Conservation (phyloP, 2,888 invertebrate genomes). For the Pterobdella sp. region DNA sequence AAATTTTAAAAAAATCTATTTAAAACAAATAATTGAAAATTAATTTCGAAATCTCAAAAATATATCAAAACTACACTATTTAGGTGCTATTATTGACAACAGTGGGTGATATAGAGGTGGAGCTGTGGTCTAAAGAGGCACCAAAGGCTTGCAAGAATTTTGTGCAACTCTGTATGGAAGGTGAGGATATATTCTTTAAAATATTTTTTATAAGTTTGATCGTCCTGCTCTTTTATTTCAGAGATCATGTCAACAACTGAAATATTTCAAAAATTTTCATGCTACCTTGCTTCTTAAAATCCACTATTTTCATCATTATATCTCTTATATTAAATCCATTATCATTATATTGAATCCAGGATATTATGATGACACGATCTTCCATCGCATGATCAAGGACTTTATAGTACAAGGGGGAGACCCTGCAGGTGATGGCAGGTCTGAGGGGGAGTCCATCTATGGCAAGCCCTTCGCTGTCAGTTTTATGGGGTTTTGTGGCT, state of each 20-base stretch:
- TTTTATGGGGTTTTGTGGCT: neutral
- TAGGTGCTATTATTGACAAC: slow-evolving; percentile 83
- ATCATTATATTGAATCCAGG: slow-evolving; percentile 43
- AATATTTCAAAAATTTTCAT: neutral
- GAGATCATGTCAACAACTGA: neutral
- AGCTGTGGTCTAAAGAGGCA: slow-evolving; percentile 91
- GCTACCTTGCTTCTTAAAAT: neutral
- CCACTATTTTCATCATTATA: no score
- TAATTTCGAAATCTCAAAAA: no score
- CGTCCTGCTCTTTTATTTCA: no score
- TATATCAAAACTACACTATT: no score
- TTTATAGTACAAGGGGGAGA: slow-evolving; percentile 97
- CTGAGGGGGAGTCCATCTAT: slow-evolving; percentile 84
- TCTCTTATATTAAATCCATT: no score
- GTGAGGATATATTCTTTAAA: no score
- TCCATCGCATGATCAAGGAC: slow-evolving; percentile 83
- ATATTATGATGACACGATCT: slow-evolving; percentile 77
- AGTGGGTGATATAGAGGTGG: slow-evolving; percentile 92
- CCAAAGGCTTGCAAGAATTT: slow-evolving; percentile 89
- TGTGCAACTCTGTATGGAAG: slow-evolving; percentile 89
- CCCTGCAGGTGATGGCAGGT: slow-evolving; percentile 86
- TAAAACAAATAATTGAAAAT: no score
- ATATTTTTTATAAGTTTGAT: no score
- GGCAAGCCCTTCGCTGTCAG: slow-evolving; percentile 79
- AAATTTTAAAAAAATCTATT: no score